Percentiles rank a stretch among this genome's conserved stretches.
Evolutionary conservation across 2,888 invertebrate species (phyloP).

Genomic region (Megaustenia siamemsis): DNA sequence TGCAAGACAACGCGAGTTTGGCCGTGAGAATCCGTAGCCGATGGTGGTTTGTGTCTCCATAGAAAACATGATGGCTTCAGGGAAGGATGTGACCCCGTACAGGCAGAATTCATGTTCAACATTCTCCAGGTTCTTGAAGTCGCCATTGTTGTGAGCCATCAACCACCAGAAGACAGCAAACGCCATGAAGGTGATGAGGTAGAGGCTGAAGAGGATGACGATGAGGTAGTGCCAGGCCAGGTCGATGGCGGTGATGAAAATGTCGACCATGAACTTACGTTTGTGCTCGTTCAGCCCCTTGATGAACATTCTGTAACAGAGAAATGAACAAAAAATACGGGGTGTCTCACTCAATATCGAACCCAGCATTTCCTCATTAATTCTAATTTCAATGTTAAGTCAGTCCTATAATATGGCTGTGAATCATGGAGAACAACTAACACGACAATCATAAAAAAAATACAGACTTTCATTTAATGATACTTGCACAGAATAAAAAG

Average conservation of each 20-base stretch:
- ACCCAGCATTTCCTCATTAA: too few species aligned
- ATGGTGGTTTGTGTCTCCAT: conserved; percentile 81
- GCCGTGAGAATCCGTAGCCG: conserved; percentile 91
- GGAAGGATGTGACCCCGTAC: conserved; percentile 44
- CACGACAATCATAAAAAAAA: too few species aligned
- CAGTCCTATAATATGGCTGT: too few species aligned
- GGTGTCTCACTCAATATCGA: too few species aligned
- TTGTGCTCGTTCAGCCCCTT: conserved; percentile 93
- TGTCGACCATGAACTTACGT: conserved; percentile 83
- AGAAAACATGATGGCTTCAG: conserved; percentile 47
- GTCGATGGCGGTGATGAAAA: conserved; percentile 96
- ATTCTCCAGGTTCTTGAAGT: conserved; percentile 61
- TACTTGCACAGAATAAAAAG: too few species aligned
- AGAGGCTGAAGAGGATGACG: conserved; percentile 92
- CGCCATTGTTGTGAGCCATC: conserved; percentile 68
- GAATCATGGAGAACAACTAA: too few species aligned
- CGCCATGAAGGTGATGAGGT: conserved; percentile 88
- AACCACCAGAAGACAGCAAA: conserved; percentile 82
- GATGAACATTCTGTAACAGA: conserved; percentile 12
- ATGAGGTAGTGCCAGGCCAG: conserved; percentile 92
- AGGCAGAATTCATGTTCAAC: conserved; percentile 51
- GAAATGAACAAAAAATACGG: not conserved
- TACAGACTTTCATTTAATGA: too few species aligned
- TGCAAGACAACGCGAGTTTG: conserved; percentile 93
- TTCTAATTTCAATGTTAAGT: too few species aligned